These are phyloP conservation scores for Emmelina monodactyla DNA, from an alignment of 2,888 invertebrate genomes.

Conservation along the genomic window DNA sequence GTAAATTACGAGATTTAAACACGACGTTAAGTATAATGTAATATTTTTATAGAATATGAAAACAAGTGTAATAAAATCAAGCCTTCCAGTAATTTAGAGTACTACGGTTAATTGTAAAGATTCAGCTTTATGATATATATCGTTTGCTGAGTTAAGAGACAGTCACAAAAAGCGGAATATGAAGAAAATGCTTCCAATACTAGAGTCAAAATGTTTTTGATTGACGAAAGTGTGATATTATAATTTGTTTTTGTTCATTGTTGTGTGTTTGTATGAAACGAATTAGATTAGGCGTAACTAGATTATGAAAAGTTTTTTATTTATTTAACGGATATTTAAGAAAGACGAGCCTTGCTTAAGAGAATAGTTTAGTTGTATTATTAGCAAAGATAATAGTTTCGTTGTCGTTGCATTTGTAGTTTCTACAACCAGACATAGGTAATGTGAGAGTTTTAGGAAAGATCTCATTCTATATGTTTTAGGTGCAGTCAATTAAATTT, in stretches of 20 bases:
- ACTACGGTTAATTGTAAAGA: slow-evolving; percentile 34
- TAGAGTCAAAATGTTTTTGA: slow-evolving; percentile 37
- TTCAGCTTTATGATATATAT: slow-evolving; percentile 50
- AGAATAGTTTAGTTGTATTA: slow-evolving; percentile 54
- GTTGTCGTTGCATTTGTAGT: slow-evolving; percentile 26
- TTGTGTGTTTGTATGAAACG: slow-evolving; percentile 60
- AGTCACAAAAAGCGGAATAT: slow-evolving; percentile 35
- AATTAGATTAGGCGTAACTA: slow-evolving; percentile 48
- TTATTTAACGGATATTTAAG: slow-evolving; percentile 59
- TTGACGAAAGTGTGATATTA: slow-evolving; percentile 62
- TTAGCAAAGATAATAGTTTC: slow-evolving; percentile 39
- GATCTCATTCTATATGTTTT: slow-evolving; percentile 6
- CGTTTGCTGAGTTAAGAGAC: slow-evolving; percentile 56
- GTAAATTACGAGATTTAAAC: slow-evolving; percentile 44
- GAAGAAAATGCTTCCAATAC: slow-evolving; percentile 44
- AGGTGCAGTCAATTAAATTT: slow-evolving; percentile 5
- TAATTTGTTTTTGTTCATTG: slow-evolving; percentile 62
- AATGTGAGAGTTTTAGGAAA: background rate
- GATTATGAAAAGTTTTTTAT: slow-evolving; percentile 42
- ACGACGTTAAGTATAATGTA: slow-evolving; percentile 47
- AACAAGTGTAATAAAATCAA: slow-evolving; percentile 58
- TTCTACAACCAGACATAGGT: slow-evolving; percentile 22
- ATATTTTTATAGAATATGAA: slow-evolving; percentile 65
- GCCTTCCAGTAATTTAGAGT: slow-evolving; percentile 66
- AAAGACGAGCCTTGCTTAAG: slow-evolving; percentile 66